Evolutionary conservation across 1,140 invertebrate genomes (phyloP).

Genomic region (Acromyrmex heyeri): DNA sequence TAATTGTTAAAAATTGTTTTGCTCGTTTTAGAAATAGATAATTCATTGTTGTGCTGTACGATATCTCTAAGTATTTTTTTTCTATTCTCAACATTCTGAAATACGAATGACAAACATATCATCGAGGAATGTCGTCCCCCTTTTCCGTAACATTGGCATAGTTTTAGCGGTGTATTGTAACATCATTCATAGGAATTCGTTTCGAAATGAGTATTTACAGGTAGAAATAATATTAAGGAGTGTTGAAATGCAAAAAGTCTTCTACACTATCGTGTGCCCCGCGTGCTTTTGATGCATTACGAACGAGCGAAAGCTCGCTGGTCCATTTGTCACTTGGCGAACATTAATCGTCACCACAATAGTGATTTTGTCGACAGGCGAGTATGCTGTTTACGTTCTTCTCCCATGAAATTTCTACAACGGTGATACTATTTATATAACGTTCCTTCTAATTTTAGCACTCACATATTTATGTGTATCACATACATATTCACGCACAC

Average conservation of each 20-base stretch:
- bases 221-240: not conserved
- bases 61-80: slow-evolving; percentile 36
- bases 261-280: not conserved
- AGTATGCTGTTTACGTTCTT: slow-evolving; percentile 71
- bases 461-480: slow-evolving; percentile 21
- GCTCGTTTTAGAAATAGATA: not conserved
- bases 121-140: not conserved
- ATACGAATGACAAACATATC: slow-evolving; percentile 13
- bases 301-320: not conserved
- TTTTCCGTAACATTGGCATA: slow-evolving; percentile 1
- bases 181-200: not conserved
- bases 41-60: not conserved
- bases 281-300: not conserved
- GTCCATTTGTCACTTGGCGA: slow-evolving; percentile 2
- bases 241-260: not conserved
- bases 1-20: not conserved
- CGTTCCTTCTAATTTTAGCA: slow-evolving; percentile 74
- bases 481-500: slow-evolving; percentile 34
- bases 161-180: slow-evolving; percentile 10
- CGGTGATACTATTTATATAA: slow-evolving; percentile 72
- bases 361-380: slow-evolving; percentile 43
- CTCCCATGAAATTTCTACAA: slow-evolving; percentile 69
- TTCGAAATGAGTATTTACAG: not conserved
- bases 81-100: not conserved
- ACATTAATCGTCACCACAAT: slow-evolving; percentile 26